Evolutionary conservation across 2,797 vertebrate genomes (phyloP).

Genomic region (Potorous gilbertii): DNA sequence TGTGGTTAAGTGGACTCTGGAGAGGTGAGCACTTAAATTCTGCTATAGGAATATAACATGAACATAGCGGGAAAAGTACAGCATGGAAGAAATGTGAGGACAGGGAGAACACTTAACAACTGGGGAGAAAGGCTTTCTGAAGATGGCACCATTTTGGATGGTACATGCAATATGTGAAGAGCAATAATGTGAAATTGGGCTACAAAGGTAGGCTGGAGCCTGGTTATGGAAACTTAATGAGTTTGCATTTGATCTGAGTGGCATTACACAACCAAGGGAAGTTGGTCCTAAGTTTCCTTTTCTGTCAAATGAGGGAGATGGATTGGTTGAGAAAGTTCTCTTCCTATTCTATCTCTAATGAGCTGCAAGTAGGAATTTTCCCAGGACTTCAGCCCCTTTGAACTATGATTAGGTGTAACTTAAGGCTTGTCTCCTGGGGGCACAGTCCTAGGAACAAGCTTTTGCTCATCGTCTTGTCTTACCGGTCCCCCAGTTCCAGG

Average conservation of each 20-base stretch:
- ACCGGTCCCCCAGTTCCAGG: slow-evolving; percentile 71
- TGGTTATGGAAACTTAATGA: neutral
- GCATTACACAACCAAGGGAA: neutral
- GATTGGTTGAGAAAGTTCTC: neutral
- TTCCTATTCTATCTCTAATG: neutral
- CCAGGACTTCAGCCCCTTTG: slow-evolving; percentile 11
- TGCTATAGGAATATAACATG: neutral
- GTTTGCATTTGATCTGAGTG: neutral
- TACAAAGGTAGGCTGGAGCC: neutral
- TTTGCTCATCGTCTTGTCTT: slow-evolving; percentile 61
- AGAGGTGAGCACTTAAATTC: neutral
- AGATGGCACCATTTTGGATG: neutral
- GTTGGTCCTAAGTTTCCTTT: neutral
- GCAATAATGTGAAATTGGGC: neutral
- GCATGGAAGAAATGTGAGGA: neutral
- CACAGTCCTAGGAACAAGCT: neutral
- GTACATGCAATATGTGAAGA: neutral
- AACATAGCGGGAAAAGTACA: neutral
- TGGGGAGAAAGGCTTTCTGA: neutral
- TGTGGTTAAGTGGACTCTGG: neutral
- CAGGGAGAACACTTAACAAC: neutral
- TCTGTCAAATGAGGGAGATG: neutral
- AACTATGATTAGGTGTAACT: neutral
- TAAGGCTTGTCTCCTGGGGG: neutral
- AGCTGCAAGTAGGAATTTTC: neutral